phyloP scores from a whole-genome alignment of 2,888 invertebrate species.

The Isoperla grammatica region DNA sequence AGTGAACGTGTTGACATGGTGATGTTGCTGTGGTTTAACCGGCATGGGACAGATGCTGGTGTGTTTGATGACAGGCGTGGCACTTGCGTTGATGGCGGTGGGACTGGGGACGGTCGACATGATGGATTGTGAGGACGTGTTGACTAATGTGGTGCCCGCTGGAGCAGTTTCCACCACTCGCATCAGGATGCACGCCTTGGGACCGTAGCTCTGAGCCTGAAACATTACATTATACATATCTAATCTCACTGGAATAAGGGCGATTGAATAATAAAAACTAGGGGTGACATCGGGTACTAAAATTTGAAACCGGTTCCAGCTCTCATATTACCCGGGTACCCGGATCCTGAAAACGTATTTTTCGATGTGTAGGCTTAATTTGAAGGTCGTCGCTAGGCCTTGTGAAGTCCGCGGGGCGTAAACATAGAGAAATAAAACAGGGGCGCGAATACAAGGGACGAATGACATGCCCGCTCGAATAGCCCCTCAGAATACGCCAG shows the following conservation, averaged over 20 bases:
- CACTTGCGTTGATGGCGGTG: slow-evolving; percentile 35
- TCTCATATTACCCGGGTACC: too few species aligned
- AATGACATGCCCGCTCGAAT: too few species aligned
- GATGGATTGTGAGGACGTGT: slow-evolving; percentile 32
- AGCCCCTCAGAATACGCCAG: too few species aligned
- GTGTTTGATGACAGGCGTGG: slow-evolving; percentile 31
- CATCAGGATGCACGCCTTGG: slow-evolving; percentile 93
- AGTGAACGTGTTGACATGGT: slow-evolving; percentile 29
- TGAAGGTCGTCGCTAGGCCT: too few species aligned
- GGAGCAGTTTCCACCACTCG: slow-evolving; percentile 91
- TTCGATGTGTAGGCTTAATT: too few species aligned
- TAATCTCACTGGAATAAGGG: neutral
- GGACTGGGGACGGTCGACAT: slow-evolving; percentile 34
- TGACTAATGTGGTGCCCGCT: slow-evolving; percentile 42
- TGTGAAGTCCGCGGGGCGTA: too few species aligned
- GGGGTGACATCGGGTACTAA: too few species aligned
- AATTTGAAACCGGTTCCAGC: too few species aligned
- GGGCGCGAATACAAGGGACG: neutral
- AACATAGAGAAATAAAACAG: too few species aligned
- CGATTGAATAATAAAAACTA: too few species aligned
- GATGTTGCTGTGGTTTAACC: slow-evolving; percentile 25
- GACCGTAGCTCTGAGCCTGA: slow-evolving; percentile 93
- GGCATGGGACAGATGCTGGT: slow-evolving; percentile 32
- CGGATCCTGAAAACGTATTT: too few species aligned
- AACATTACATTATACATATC: neutral